Percentiles rank a stretch among this genome's conserved stretches.
Conservation (phyloP, 2,113 vertebrate genomes). For the Pitta sordida region DNA sequence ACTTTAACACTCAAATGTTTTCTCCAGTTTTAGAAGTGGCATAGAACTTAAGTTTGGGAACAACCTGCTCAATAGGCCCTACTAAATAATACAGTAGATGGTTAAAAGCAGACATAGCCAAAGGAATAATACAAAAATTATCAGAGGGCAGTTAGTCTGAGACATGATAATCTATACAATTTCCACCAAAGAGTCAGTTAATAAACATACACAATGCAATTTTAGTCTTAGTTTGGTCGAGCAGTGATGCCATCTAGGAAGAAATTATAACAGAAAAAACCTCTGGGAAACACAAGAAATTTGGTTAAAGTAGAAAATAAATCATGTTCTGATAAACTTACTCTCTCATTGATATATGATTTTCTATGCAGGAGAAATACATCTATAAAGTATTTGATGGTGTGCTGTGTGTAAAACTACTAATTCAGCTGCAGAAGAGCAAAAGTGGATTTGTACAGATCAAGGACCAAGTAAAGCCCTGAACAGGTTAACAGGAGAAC, state of each 20-base stretch:
- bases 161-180: neutral
- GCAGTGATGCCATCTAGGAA: neutral
- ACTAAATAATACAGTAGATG: neutral
- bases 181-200: neutral
- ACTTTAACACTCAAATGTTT: neutral
- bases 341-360: neutral
- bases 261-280: conserved; percentile 10
- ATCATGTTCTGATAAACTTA: neutral
- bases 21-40: neutral
- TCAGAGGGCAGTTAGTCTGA: neutral
- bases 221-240: neutral
- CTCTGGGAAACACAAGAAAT: neutral
- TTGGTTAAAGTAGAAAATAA: conserved; percentile 22
- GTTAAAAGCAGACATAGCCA: neutral
- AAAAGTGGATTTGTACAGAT: neutral
- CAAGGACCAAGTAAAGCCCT: neutral
- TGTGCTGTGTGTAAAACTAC: neutral
- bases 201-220: neutral
- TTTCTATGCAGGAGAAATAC: conserved; percentile 12
- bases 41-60: neutral
- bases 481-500: neutral
- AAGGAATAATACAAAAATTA: neutral
- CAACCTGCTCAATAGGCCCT: neutral
- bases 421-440: neutral
- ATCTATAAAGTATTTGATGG: neutral